Base-by-base conservation (phyloP, 2,113 vertebrate genomes). In the Epinephelus moara region DNA sequence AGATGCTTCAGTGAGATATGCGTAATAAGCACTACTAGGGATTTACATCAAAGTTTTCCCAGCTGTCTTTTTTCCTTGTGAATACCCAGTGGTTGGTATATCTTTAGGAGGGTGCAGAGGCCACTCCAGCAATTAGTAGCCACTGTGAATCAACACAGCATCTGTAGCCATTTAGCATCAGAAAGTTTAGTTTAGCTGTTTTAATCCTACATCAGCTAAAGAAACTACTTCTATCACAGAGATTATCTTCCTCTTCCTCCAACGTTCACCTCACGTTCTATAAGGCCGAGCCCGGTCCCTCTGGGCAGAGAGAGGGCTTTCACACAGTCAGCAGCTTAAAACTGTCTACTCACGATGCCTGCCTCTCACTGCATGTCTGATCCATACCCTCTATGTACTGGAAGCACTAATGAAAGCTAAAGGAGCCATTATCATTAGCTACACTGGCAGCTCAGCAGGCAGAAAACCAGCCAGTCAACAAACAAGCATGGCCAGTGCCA, bases 281-380 rank as follows among this genome's bases (percentile, higher is more conserved):
- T 13, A 4, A 19, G 19, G 62, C 63, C 50, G 25, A 69, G 61
- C 1, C 18, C 0, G 6, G 10, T 70, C 61, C 70, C 45, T 70
- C n/a, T 17, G 55, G 75, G 33, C 61, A 23, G 21, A 60, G 66
- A n/a, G 56, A 18, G 50, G 19, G 8, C 69, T 74, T 81, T 77
- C 27, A 62, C 77, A 61, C n/a, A 56, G 70, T 90, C 89, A 85
- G 84, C 85, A 92, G 75, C 52, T 83, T 63, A 88, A 86, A 88
- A 85, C 37, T 70, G 76, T 67, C 62, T 59, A 79, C 60, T 88
- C 78, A 70, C 61, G 69, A 83, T 37, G 30, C 66, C 40, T 57
- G 49, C 42, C 25, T 74, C 64, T 12, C 72, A 6, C 72, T 80
- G 60, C 68, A 72, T 8, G 37, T 66, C 59, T 57, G 52, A 69